phyloP scores from a whole-genome alignment of 2,113 vertebrate species.

The Tichodroma muraria region DNA sequence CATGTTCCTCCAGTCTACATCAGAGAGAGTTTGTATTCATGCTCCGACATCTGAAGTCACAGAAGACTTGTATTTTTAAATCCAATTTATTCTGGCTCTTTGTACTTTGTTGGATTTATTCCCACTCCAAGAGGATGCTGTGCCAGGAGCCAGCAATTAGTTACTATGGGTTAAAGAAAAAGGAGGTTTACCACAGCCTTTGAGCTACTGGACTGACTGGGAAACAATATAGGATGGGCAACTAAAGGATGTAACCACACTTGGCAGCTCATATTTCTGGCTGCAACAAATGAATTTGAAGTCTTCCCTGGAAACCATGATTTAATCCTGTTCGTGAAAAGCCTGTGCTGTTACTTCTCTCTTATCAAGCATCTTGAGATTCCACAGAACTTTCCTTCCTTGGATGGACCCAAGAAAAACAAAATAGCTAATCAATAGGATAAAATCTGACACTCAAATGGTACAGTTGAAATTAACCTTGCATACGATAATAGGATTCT shows the following conservation, averaged over 20 bases:
- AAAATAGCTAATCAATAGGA: slow-evolving; percentile 42
- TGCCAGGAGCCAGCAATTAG: slow-evolving; percentile 17
- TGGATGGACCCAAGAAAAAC: slow-evolving; percentile 42
- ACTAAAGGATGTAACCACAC: slow-evolving; percentile 15
- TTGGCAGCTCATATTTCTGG: slow-evolving; percentile 5
- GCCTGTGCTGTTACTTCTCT: slow-evolving; percentile 30
- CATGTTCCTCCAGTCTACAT: slow-evolving; percentile 26
- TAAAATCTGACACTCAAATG: neutral
- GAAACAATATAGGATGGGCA: slow-evolving; percentile 12
- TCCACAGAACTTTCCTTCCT: slow-evolving; percentile 37
- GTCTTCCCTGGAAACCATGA: slow-evolving; percentile 58
- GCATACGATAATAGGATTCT: neutral
- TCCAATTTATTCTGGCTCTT: slow-evolving; percentile 50
- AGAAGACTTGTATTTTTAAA: slow-evolving; percentile 30
- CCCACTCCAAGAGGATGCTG: slow-evolving; percentile 5
- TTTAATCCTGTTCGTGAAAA: slow-evolving; percentile 58
- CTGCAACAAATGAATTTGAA: neutral
- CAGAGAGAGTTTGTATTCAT: slow-evolving; percentile 13
- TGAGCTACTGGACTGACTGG: neutral
- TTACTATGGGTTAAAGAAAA: neutral
- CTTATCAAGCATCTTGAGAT: slow-evolving; percentile 65
- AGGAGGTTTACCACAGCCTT: neutral
- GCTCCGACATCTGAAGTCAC: slow-evolving; percentile 31
- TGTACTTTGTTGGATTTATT: slow-evolving; percentile 8
- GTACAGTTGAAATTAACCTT: neutral